Percentiles rank a stretch among this genome's conserved stretches.
These are phyloP conservation scores for Serilophus lunatus DNA, from an alignment of 2,113 vertebrate species.

Conservation along the genomic window DNA sequence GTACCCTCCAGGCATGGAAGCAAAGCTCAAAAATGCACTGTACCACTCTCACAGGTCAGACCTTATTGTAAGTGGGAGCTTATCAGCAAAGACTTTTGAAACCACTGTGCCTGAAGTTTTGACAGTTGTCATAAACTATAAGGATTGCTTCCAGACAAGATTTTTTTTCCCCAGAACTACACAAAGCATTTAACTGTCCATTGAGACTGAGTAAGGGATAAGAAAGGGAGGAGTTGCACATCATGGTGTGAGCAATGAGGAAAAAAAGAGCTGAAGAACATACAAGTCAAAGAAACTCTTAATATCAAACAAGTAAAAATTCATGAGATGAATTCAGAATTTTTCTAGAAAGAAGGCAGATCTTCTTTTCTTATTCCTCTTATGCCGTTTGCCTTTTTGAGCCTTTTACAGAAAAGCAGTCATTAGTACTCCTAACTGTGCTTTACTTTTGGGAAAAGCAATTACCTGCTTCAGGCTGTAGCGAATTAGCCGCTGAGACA, in stretches of 20 bases:
- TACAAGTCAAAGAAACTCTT: not conserved
- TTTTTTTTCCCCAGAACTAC: not conserved
- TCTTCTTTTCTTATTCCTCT: not conserved
- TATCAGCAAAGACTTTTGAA: slow-evolving; percentile 16
- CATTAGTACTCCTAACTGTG: not conserved
- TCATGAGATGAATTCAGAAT: not conserved
- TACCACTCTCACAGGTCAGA: not conserved
- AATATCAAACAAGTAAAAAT: not conserved
- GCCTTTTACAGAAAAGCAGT: not conserved
- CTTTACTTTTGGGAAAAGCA: not conserved
- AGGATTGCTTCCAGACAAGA: slow-evolving; percentile 8
- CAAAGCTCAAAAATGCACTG: not conserved
- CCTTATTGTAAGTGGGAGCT: not conserved
- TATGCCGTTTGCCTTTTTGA: not conserved
- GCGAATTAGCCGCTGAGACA: not conserved
- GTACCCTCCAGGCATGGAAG: not conserved
- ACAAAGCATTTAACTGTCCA: not conserved
- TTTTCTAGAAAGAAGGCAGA: not conserved
- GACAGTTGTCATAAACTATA: slow-evolving; percentile 31
- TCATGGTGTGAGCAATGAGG: not conserved
- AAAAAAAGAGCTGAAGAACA: not conserved
- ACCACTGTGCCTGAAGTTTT: not conserved
- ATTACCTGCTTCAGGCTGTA: not conserved
- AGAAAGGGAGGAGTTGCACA: not conserved
- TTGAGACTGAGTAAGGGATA: not conserved